These are phyloP conservation scores for Hyles lineata DNA, from an alignment of 2,888 invertebrate genomes.

Conservation along the genomic window DNA sequence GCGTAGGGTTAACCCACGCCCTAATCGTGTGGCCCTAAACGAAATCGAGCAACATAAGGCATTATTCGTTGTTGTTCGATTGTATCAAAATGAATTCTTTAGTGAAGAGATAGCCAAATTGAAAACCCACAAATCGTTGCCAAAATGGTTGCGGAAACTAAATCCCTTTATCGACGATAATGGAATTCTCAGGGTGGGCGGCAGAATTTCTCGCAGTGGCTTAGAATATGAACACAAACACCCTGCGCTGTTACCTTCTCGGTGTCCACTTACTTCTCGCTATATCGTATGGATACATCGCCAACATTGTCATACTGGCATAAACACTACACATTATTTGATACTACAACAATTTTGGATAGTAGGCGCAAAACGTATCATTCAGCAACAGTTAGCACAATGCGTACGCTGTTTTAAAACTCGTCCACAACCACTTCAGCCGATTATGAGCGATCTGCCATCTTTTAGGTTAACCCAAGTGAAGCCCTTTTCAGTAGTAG, in stretches of 20 bases:
- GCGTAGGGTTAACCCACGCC: too few relatives aligned
- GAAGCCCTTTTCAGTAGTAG: conserved; percentile 8
- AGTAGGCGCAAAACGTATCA: background rate
- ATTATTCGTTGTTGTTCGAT: too few relatives aligned
- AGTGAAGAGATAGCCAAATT: too few relatives aligned
- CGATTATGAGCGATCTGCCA: background rate
- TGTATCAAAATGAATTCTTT: too few relatives aligned
- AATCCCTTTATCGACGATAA: conserved; percentile 26
- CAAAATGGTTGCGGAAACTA: background rate
- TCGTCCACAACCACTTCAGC: too few relatives aligned
- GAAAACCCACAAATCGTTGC: too few relatives aligned
- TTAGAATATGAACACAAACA: conserved; percentile 31
- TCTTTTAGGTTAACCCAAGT: background rate
- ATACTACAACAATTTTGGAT: conserved; percentile 13
- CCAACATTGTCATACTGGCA: conserved; percentile 4
- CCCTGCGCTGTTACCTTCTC: conserved; percentile 12
- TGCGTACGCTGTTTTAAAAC: background rate
- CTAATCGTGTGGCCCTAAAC: too few relatives aligned
- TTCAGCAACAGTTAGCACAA: background rate
- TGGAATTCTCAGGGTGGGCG: conserved; percentile 32
- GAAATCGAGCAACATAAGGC: too few relatives aligned
- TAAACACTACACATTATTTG: conserved; percentile 14
- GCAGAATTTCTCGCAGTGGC: conserved; percentile 28
- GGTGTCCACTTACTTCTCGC: background rate
- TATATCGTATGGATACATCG: background rate